Percentiles rank a stretch among this genome's conserved stretches.
Conservation (phyloP, 2,113 vertebrate species). For the Colistium nudipinnis region DNA sequence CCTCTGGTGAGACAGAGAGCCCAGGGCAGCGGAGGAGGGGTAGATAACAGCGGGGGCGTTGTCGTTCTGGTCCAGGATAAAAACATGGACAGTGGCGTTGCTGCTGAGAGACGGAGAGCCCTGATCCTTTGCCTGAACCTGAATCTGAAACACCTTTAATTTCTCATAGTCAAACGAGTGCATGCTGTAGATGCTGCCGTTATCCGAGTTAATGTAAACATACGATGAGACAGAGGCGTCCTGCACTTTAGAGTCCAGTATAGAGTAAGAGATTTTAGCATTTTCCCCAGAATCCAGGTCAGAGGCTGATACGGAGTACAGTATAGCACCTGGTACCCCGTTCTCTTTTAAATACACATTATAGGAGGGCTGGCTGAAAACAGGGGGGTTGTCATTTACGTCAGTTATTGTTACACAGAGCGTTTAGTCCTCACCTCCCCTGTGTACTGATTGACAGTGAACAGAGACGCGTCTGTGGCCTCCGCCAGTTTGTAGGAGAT, state of each 20-base stretch:
- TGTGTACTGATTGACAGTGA: constrained; percentile 75
- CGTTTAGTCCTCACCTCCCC: constrained; percentile 79
- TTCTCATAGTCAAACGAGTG: constrained; percentile 86
- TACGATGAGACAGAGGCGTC: constrained; percentile 82
- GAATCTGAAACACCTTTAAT: constrained; percentile 83
- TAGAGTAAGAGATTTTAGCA: constrained; percentile 71
- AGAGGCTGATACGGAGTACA: constrained; percentile 75
- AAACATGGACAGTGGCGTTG: constrained; percentile 78
- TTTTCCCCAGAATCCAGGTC: constrained; percentile 84
- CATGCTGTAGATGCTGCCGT: constrained; percentile 83
- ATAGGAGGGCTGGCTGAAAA: constrained; percentile 75
- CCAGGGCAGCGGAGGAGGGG: constrained; percentile 75
- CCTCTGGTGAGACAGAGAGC: constrained; percentile 75
- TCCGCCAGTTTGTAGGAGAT: constrained; percentile 78
- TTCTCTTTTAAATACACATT: constrained; percentile 71
- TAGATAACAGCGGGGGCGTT: constrained; percentile 85
- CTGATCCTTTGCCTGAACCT: constrained; percentile 82
- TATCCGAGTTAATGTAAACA: constrained; percentile 85
- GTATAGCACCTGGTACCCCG: constrained; percentile 54
- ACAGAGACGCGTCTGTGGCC: constrained; percentile 72
- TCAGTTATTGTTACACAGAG: constrained; percentile 72
- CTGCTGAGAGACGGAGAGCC: constrained; percentile 82
- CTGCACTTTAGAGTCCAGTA: constrained; percentile 78
- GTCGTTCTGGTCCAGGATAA: constrained; percentile 85
- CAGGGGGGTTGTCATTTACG: constrained; percentile 84